Evolutionary conservation across 2,797 vertebrate species (phyloP).

Genomic region (Neosalanx taihuensis): DNA sequence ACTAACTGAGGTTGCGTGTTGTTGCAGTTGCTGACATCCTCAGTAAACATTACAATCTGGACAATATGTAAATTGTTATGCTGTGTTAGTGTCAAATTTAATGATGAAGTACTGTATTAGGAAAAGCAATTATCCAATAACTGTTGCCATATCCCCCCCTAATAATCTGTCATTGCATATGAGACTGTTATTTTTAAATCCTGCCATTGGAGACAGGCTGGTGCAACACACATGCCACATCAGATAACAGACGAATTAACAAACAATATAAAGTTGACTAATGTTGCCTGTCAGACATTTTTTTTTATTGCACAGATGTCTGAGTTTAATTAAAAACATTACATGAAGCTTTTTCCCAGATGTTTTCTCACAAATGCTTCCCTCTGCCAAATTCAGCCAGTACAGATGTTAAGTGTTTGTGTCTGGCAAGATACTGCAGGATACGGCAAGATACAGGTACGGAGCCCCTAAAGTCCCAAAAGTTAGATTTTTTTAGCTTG

Average conservation of each 20-base stretch:
- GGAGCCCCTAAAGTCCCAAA: too few species aligned
- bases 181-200: conserved; percentile 25
- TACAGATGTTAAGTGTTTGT: neutral
- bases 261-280: conserved; percentile 11
- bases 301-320: neutral
- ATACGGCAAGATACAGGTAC: neutral
- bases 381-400: conserved; percentile 1
- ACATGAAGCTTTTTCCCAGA: neutral
- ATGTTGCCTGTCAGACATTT: neutral
- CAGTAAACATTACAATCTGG: conserved; percentile 36
- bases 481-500: too few species aligned
- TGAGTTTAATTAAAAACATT: neutral
- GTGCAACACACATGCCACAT: conserved; percentile 1
- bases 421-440: conserved; percentile 3
- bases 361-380: neutral
- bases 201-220: conserved; percentile 1
- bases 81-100: conserved; percentile 37
- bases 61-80: conserved; percentile 33
- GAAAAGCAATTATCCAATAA: neutral
- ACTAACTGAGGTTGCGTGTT: conserved; percentile 37
- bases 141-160: conserved; percentile 13
- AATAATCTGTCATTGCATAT: conserved; percentile 17
- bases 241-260: conserved; percentile 8
- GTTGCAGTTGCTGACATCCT: conserved; percentile 27
- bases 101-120: neutral